These are phyloP conservation scores for Tragelaphus strepsiceros DNA, from an alignment of 2,113 vertebrate genomes.

Conservation along the genomic window DNA sequence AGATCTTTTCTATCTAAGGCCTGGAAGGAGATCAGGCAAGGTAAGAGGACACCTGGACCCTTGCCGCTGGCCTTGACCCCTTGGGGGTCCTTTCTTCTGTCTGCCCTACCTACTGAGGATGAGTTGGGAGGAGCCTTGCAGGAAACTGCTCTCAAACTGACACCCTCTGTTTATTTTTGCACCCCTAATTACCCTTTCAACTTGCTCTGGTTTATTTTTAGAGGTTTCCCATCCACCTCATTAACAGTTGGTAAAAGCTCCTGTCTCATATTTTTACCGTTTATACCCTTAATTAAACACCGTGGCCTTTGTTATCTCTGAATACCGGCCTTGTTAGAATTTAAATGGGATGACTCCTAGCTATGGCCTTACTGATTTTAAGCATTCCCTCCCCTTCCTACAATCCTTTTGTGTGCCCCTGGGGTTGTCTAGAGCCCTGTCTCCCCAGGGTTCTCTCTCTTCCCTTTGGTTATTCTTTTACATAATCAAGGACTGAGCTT, in stretches of 20 bases:
- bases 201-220: conserved; percentile 68
- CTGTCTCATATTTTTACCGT: conserved; percentile 74
- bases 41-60: neutral
- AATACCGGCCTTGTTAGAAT: conserved; percentile 54
- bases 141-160: conserved; percentile 3
- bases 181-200: conserved; percentile 71
- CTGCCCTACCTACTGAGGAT: neutral
- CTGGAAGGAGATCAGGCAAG: neutral
- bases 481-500: neutral
- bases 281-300: conserved; percentile 74
- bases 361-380: conserved; percentile 4
- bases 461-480: neutral
- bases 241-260: conserved; percentile 68
- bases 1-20: neutral
- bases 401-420: neutral
- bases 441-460: neutral
- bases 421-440: neutral
- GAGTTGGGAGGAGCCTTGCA: neutral
- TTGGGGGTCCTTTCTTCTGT: neutral
- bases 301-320: conserved; percentile 69
- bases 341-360: conserved; percentile 44
- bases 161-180: conserved; percentile 70
- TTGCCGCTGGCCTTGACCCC: neutral
- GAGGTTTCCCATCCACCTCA: conserved; percentile 69
- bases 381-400: neutral